phyloP scores from a whole-genome alignment of 2,888 invertebrate genomes.

The Syrista parreyssii region DNA sequence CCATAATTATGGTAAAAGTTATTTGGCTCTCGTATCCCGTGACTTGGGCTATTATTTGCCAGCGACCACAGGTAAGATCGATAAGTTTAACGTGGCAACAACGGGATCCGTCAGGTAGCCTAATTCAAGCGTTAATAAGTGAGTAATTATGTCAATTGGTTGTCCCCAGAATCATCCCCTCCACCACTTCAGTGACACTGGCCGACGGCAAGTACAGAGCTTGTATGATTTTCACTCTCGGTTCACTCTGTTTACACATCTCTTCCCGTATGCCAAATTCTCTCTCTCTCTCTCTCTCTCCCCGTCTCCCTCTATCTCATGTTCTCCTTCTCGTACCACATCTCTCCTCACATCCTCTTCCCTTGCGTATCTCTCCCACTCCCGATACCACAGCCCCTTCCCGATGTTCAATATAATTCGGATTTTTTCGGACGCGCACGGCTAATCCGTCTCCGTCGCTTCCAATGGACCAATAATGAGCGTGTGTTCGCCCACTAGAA shows the following conservation, averaged over 20 bases:
- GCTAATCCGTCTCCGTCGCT: constrained; percentile 26
- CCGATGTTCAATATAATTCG: constrained; percentile 31
- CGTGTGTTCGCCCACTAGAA: neutral
- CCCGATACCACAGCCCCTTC: neutral
- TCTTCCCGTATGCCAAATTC: neutral
- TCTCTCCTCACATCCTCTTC: neutral
- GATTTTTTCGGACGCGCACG: constrained; percentile 8
- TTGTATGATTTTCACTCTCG: constrained; percentile 5
- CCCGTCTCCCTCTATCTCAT: neutral
- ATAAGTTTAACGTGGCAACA: neutral
- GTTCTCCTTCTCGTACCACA: neutral
- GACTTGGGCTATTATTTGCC: neutral
- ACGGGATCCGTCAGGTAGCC: neutral
- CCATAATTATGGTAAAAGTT: neutral
- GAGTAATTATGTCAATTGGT: constrained; percentile 4
- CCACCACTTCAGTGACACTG: neutral
- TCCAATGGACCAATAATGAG: constrained; percentile 26
- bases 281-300: neutral
- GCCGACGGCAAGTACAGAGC: neutral
- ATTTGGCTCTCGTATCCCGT: neutral
- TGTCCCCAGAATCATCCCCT: neutral
- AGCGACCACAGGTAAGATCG: neutral
- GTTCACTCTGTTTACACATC: constrained; percentile 1
- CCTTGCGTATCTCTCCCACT: neutral
- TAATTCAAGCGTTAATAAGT: neutral